Conservation (phyloP, 2,113 vertebrate species). For the Siniperca chuatsi region DNA sequence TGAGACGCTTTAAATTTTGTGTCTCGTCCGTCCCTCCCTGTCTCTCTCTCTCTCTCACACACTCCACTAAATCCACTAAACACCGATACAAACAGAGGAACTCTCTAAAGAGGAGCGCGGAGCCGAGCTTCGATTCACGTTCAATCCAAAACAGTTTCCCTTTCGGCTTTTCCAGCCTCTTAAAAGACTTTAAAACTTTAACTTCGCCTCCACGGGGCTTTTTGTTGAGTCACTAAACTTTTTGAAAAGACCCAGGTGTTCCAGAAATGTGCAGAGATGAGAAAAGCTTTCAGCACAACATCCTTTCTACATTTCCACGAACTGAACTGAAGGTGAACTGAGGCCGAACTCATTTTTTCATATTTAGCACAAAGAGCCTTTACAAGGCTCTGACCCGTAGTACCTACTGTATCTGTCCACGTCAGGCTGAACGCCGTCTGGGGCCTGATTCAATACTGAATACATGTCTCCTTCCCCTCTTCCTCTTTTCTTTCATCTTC, state of each 20-base stretch:
- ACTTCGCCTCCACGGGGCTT: neutral
- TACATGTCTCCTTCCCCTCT: neutral
- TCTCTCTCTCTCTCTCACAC: conserved; percentile 1
- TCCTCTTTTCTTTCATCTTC: neutral
- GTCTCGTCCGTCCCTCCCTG: neutral
- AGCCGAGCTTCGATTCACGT: conserved; percentile 6
- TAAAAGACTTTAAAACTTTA: too few relatives aligned
- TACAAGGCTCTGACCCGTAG: conserved; percentile 68
- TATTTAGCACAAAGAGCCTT: conserved; percentile 54
- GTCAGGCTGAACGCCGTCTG: neutral
- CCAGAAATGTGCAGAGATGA: too few relatives aligned
- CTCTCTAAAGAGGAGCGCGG: neutral
- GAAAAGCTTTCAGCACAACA: neutral
- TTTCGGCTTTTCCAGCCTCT: too few relatives aligned
- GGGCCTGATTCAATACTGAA: neutral
- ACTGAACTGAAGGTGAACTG: conserved; percentile 14
- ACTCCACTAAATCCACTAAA: neutral
- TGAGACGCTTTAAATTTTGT: neutral
- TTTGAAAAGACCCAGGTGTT: neutral
- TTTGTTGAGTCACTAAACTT: neutral
- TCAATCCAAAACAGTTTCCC: neutral
- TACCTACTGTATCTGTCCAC: conserved; percentile 7
- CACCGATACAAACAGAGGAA: conserved; percentile 23
- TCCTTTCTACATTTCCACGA: neutral
- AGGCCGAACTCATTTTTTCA: conserved; percentile 30